Base-by-base conservation (phyloP, 2,797 vertebrate genomes). In the Eutrigla gurnardus region DNA sequence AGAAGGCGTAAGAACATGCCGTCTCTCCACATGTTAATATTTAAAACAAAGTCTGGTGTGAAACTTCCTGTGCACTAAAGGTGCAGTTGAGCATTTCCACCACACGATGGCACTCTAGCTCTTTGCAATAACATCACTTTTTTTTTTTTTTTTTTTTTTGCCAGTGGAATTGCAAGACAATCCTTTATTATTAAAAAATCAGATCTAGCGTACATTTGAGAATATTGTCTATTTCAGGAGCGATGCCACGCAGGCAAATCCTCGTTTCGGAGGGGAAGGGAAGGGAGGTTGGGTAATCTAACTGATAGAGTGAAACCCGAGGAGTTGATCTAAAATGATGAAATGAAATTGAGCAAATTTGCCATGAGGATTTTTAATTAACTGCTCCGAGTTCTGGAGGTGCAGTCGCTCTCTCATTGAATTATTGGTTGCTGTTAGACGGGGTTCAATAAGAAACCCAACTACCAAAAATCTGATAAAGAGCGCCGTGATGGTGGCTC, bases 121-220 rank as follows among this genome's bases (percentile, higher is more conserved):
- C 90, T 92, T 81, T 65, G 55, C 57, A n/a, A 86, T 13, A 8
- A 70, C 39, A 25, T 0, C 0, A 0, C 25, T 25, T 25, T 25
- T 25, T 2, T 25, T 25, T 25, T 25, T 25, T 25, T 25, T 25
- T 25, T 25, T 25, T 25, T 25, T 25, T 25, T 12, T 17, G 14
- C 11, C 25, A 77, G 42, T 18, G 59, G 25, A 77, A 45, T 89
- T 78, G 83, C 50, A 80, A 89, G 67, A 78, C 85, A 86, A 91
- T 81, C 85, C 77, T 82, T 89, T 85, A 86, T 88, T 88, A 90
- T 91, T 85, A 85, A 89, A 25, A 88, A 89, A 92, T 85, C 82
- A 84, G 84, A 92, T 88, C 85, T 39, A 53, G 61, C 17, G 49
- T 76, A 75, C 84, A 84, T 90, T 87, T 72, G 78, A 89, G 88